Base-by-base conservation (phyloP, 1,140 invertebrate species). In the Chlorops oryzae region DNA sequence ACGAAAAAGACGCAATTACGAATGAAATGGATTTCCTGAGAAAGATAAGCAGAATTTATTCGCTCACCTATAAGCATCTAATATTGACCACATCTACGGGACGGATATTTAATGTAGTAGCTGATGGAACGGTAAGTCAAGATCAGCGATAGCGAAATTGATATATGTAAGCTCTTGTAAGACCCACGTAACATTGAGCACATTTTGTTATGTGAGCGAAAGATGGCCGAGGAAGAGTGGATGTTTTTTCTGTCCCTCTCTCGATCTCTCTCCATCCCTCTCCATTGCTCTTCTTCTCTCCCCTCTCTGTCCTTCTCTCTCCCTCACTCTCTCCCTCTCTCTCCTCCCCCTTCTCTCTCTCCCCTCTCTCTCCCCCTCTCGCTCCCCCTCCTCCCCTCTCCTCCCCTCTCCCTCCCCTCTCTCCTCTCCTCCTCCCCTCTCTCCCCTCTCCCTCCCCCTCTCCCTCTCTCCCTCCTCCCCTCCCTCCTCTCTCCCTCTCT, bases 11-110 rank as follows among this genome's bases (percentile, higher is more conserved):
- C 7, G 28, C 56, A 39, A 45, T 65, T 7, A 48, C 61, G 17
- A 41, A 41, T 22, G 63, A 69, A 40, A 15, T 69, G 1, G 56
- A 39, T 22, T 69, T 47, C 5, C 38, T 69, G 3, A 52, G 56
- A 5, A 44, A 51, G 1, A 55, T 69, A 10, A 54, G 53, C 48
- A 17, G 25, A 0, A 32, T 58, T 10, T 69, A 54, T 27, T 37
- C 41, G 5, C 17, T 69, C 1, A 54, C 10, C 13, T 69, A 69
- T 41, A 39, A 52, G 10, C 56, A 65, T 17, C 49, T 69, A 0
- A 59, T 58, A 22, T 23, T 69, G 5, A 61, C 55, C 25, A 66
- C 65, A 1, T 56, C 65, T 2, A 39, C 55, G 28, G 65, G 65
- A 38, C 21, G 18, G 23, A 35, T 39, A 5, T 12, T 49, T 12